Base-by-base conservation (phyloP, 1,140 invertebrate species). In the Lepidotrigona ventralis region DNA sequence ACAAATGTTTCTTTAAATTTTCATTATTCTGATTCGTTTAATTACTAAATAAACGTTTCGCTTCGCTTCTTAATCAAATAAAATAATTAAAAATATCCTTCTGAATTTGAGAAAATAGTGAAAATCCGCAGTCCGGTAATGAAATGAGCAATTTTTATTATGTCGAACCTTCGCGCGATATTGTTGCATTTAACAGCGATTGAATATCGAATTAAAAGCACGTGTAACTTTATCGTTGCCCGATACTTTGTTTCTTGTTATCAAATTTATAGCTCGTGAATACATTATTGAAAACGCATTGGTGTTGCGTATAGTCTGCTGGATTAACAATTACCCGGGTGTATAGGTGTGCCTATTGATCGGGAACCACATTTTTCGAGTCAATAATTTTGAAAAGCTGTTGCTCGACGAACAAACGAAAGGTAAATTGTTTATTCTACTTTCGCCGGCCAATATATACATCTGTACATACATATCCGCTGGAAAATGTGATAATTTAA, bases 331-430 rank as follows among this genome's bases (percentile, higher is more conserved):
- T 71, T 58, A 70, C 53, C 6, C 39, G 0, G n/a, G 6, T 51
- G 33, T 17, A 46, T 19, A n/a, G 17, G 21, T 11, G 33, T 80
- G 21, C 54, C 19, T 46, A 26, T 53, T 26, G 60, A 74, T 81
- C 26, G 46, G 14, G 23, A 33, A 74, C 11, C 26, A 81, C 71
- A 63, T 53, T 74, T 66, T 74, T 81, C 70, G 70, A 23, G 70
- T 66, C 26, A 64, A 11, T 74, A 74, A 81, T 73, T 74, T 66
- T 46, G 46, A 66, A 74, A 81, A 73, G 46, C 60, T n/a, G 21
- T 51, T 21, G 54, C 12, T 23, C 17, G 19, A 58, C 21, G 23
- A 64, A 64, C 23, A n/a, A 74, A 54, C 26, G 29, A n/a, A 64
- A 74, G 19, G 51, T 74, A 64, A 74, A 81, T 74, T 66, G 66